Evolutionary conservation across 2,888 invertebrate genomes (phyloP), one percentile per base, ranked within the genome.

Genomic region (Trachelus stipa): DNA sequence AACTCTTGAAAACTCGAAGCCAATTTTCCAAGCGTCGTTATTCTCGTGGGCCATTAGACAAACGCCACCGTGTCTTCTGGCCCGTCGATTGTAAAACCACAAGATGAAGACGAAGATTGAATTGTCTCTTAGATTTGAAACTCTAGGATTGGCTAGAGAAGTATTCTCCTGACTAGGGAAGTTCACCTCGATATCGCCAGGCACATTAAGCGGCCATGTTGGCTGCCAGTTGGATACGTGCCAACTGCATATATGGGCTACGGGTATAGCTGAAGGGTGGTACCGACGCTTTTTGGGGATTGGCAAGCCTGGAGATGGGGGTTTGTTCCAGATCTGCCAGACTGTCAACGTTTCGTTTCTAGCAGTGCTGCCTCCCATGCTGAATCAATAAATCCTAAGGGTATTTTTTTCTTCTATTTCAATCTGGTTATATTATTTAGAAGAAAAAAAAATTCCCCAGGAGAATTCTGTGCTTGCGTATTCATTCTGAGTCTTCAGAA

Each of bases 331-430:
- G 79, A 82, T 84, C 83, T 81, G 81, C 80, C 82, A 79, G 74
- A 76, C 77, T 81, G 81, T 83, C 85, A 79, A 81, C 81, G 79
- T 82, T 81, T 81, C 81, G 81, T 83, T 77, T 79, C 75, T 56
- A 68, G 34, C 34, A 69, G 68, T 37, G 77, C 68, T 4, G 75
- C 11, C 68, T 12, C 23, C 40, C 69, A 12, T 40, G 33, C 77
- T 78, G 69, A 80, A 85, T 83, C 82, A 79, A 82, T 82, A 82
- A 79, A 83, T 73, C 76, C 80, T 73, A 76, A 73, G 74, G 80
- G 69, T 77, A n/a, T 76, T 81, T 69, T 73, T 76, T 76, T 71
- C 15, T 34, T 3, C 23, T 12, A 31, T 74, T 12, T 37, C n/a
- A n/a, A n/a, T n/a, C 23, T 4, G 40, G 11, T n/a, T 68, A 73